Evolutionary conservation across 2,113 vertebrate species (phyloP).

Genomic region (Caracal caracal): DNA sequence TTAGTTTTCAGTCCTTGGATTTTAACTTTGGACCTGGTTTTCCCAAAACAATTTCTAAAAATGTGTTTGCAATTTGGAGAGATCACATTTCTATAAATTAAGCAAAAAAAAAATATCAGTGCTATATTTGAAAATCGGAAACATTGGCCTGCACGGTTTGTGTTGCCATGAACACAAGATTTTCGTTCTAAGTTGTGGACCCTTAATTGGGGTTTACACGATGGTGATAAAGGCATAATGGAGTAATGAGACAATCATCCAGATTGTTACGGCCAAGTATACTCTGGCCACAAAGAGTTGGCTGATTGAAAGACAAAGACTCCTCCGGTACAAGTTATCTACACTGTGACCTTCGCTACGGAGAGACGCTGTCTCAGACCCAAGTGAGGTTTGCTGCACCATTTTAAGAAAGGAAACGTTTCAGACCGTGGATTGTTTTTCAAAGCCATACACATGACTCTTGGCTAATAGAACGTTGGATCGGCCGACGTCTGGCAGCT

Average conservation of each 20-base stretch:
- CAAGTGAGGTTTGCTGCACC: not conserved
- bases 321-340: not conserved
- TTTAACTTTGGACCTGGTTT: not conserved
- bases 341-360: not conserved
- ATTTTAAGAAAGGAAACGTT: constrained; percentile 56
- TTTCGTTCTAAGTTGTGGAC: not conserved
- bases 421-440: constrained; percentile 45
- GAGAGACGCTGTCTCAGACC: not conserved
- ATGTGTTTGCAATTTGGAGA: not conserved
- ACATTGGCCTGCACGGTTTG: not conserved
- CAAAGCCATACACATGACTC: constrained; percentile 19
- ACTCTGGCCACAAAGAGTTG: not conserved
- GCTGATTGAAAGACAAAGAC: not conserved
- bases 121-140: not conserved
- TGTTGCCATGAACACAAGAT: not conserved
- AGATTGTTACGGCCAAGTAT: not conserved
- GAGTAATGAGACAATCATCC: not conserved
- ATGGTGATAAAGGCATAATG: not conserved
- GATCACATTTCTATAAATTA: not conserved
- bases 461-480: constrained; percentile 31
- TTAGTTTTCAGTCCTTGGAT: not conserved
- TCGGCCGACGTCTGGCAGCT: constrained; percentile 32
- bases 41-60: not conserved
- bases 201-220: not conserved
- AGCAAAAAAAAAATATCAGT: not conserved